phyloP scores from a whole-genome alignment of 2,113 vertebrate genomes.

The Rhinopithecus roxellana region DNA sequence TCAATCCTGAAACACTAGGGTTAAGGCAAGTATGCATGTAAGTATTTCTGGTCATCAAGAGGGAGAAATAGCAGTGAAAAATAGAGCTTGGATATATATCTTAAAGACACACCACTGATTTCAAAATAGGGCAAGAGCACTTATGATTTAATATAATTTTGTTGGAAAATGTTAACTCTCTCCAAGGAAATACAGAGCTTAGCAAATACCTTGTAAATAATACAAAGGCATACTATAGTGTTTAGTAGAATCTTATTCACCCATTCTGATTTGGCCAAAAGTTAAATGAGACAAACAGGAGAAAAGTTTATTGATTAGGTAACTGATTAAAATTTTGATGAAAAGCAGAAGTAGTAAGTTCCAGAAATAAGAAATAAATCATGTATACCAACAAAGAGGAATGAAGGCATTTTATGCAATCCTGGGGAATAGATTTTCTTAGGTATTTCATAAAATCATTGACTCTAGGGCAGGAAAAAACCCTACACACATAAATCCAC shows the following conservation, averaged over 20 bases:
- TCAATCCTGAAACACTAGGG: background rate
- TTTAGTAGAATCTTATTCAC: background rate
- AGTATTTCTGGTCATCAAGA: background rate
- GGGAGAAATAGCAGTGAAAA: background rate
- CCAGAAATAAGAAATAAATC: conserved; percentile 55
- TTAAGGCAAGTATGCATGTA: background rate
- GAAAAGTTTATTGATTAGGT: conserved; percentile 44
- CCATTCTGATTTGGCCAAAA: conserved; percentile 2
- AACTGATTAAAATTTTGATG: conserved; percentile 58
- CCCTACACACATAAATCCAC: background rate
- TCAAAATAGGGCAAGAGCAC: background rate
- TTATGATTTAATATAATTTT: conserved; percentile 7
- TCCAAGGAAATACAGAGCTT: background rate
- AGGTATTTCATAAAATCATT: background rate
- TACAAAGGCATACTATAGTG: background rate
- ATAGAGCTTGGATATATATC: background rate
- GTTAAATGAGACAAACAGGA: conserved; percentile 43
- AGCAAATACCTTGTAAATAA: background rate
- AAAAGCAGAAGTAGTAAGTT: conserved; percentile 41
- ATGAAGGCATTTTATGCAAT: conserved; percentile 6
- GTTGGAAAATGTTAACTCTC: background rate
- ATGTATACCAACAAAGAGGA: background rate
- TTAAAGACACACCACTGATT: conserved; percentile 5
- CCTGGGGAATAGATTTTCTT: background rate
- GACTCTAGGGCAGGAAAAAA: background rate